Base-by-base conservation (phyloP, 2,797 vertebrate species). In the Argya squamiceps region DNA sequence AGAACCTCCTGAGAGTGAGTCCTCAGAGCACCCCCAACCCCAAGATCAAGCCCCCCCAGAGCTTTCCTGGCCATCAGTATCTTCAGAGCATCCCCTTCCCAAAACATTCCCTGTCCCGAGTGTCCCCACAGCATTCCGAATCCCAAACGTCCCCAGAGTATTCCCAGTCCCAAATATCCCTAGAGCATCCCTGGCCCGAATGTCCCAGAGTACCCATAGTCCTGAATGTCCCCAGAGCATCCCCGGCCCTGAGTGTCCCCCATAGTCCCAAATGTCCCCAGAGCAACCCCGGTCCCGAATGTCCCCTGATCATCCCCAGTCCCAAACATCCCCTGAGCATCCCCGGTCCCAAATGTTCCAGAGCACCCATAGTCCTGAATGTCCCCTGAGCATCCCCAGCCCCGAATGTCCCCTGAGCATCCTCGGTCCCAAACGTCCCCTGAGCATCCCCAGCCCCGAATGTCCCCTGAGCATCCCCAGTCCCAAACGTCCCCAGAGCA, bases 311-410 rank as follows among this genome's bases (percentile, higher is more conserved):
- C 14, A n/a, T 1, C 22, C 64, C 21, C 0, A 1, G 9, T 7
- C 27, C 32, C 1, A 0, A 68, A 9, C 0, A 1, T 13, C 9
- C 10, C 15, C 34, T 1, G 22, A 26, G 15, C 16, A 52, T 7
- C 10, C 34, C 32, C 0, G 0, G 29, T 18, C 19, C n/a, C 3
- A 0, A 6, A 3, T 0, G 4, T 58, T 37, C 41, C 55, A 0
- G 50, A 30, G 27, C 21, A 22, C 21, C 36, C 34, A 34, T 4
- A 2, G 3, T 18, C 34, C 20, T 15, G 3, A 0, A 12, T 43
- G 34, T 83, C 44, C 75, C 26, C 26, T 17, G 41, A 43, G 16
- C 8, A 29, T 29, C 11, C 11, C 3, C 0, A 1, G 6, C 20
- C 10, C 30, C 3, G 7, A 19, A 17, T 1, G 3, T 14, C 6